Base-by-base conservation (phyloP, 1,140 invertebrate species). In the Pemphigus obesinymphae region DNA sequence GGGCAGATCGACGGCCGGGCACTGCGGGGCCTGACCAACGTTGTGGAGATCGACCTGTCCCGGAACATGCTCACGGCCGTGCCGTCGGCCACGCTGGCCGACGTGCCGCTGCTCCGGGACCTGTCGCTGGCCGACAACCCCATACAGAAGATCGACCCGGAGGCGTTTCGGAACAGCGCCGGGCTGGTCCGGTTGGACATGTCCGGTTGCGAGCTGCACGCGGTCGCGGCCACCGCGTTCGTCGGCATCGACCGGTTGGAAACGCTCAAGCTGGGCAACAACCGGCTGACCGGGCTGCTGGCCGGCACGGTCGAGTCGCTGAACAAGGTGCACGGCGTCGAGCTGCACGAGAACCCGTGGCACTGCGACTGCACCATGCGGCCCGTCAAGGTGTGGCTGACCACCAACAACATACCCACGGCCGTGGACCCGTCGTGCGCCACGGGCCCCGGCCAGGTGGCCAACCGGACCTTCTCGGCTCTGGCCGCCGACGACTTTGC, bases 321-420 rank as follows among this genome's bases (percentile, higher is more conserved):
- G 13, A 90, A 89, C 76, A 91, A 92, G 31, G 88, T 97, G 7
- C 92, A 94, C 84, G 94, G 93, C 50, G 92, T 97, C 81, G 94
- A 95, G 85, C 87, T 97, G 53, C 94, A 97, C 83, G 94, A 95
- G 81, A 97, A 97, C 88, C 94, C 94, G 0, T 97, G 95, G 95
- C 89, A 92, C 43, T 97, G 96, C 85, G 95, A 97, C 85, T 97
- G 95, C 86, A 91, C 93, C 26, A 86, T 97, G 76, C 88, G 94
- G 29, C 91, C 93, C 81, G 90, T 95, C 81, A 95, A 96, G 85
- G 88, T 93, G 83, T 97, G 95, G 95, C 87, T 97, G 43, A 90
- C 92, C 7, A 90, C 92, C 83, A 91, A 93, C 83, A 96, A 96
- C 84, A 90, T 97, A 34, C 93, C 95, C 7, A 93, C 92, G 75